A percentile compares a stretch with the other conserved stretches of the same genome.
Conservation (phyloP, 2,888 invertebrate species). For the Hypsopygia costalis region DNA sequence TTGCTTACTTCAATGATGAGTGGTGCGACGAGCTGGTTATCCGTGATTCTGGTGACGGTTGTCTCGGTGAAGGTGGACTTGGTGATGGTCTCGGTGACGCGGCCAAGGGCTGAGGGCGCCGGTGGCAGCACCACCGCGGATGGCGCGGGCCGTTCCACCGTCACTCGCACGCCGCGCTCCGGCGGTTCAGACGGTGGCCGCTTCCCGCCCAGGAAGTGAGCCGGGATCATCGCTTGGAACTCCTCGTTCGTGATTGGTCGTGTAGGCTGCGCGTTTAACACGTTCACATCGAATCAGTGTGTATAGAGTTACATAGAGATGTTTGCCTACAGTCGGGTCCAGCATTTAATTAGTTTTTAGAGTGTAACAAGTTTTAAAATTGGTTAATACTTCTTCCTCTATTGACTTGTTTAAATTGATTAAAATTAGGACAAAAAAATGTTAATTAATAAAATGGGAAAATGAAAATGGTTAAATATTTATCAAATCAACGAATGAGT, state of each 20-base stretch:
- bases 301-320: constrained; percentile 9
- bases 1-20: constrained; percentile 91
- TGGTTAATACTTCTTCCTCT: no score
- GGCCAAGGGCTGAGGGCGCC: constrained; percentile 90
- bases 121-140: constrained; percentile 88
- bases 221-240: constrained; percentile 97
- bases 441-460: no score
- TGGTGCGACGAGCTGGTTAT: constrained; percentile 92
- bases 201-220: constrained; percentile 87
- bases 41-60: constrained; percentile 95
- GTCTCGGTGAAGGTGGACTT: constrained; percentile 98
- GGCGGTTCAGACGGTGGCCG: constrained; percentile 48
- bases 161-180: constrained; percentile 87
- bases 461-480: no score
- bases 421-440: no score
- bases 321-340: constrained; percentile 16
- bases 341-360: constrained; percentile 3
- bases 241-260: constrained; percentile 96
- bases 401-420: no score
- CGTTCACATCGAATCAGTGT: constrained; percentile 69
- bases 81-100: constrained; percentile 96
- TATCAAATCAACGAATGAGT: no score
- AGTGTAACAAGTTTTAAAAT: neutral
- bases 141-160: constrained; percentile 87
- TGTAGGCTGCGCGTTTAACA: constrained; percentile 82